Evolutionary conservation across 2,797 vertebrate genomes (phyloP).

Genomic region (Pangasius sanitwongsei): DNA sequence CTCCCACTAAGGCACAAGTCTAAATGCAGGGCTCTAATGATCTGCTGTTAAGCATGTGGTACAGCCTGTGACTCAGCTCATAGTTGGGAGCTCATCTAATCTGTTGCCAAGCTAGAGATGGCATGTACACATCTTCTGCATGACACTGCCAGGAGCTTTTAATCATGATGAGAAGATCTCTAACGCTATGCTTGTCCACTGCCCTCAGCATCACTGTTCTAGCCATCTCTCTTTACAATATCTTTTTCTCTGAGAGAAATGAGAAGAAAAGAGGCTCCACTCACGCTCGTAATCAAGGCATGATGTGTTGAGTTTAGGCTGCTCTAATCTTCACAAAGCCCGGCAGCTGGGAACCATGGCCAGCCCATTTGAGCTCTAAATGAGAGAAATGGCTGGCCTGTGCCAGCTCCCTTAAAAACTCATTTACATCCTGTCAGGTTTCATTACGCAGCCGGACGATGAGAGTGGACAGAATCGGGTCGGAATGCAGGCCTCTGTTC

Average conservation of each 20-base stretch:
- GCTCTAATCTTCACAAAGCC: slow-evolving; percentile 77
- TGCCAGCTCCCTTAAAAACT: slow-evolving; percentile 91
- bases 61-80: slow-evolving; percentile 30
- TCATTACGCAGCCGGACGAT: slow-evolving; percentile 81
- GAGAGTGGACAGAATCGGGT: slow-evolving; percentile 75
- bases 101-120: slow-evolving; percentile 36
- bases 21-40: slow-evolving; percentile 28
- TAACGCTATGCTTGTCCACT: slow-evolving; percentile 37
- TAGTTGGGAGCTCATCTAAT: neutral
- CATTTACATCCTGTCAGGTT: slow-evolving; percentile 98
- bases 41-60: slow-evolving; percentile 39
- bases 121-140: slow-evolving; percentile 17
- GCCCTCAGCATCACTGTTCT: slow-evolving; percentile 20
- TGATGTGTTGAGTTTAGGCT: slow-evolving; percentile 80
- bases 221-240: slow-evolving; percentile 13
- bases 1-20: neutral
- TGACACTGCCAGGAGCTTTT: slow-evolving; percentile 47
- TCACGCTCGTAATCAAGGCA: slow-evolving; percentile 77
- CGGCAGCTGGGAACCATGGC: slow-evolving; percentile 77
- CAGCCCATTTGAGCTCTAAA: slow-evolving; percentile 91
- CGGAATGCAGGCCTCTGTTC: slow-evolving; percentile 70
- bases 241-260: slow-evolving; percentile 31
- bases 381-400: slow-evolving; percentile 93
- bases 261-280: slow-evolving; percentile 48
- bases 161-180: slow-evolving; percentile 32